Percentiles rank a stretch among this genome's conserved stretches.
phyloP scores from a whole-genome alignment of 1,140 invertebrate species.

The Physella acuta region DNA sequence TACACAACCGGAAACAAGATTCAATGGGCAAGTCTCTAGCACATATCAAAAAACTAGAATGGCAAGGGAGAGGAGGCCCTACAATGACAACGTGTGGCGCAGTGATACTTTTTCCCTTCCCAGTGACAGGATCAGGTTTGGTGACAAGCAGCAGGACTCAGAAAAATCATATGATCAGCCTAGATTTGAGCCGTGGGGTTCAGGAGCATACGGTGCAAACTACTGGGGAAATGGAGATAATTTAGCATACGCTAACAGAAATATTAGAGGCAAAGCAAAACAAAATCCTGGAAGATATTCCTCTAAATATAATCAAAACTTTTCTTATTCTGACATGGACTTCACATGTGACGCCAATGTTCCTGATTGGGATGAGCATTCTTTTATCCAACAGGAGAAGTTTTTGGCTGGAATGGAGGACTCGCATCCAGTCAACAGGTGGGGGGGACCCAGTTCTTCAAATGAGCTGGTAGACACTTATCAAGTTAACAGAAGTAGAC shows the following conservation, averaged over 20 bases:
- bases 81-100: no score
- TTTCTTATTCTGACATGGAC: not conserved
- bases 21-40: no score
- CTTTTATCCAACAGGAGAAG: slow-evolving; percentile 8
- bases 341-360: not conserved
- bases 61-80: no score
- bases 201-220: not conserved
- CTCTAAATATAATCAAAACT: not conserved
- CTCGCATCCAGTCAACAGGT: no score
- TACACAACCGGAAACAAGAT: no score
- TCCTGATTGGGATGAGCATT: slow-evolving; percentile 20
- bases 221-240: no score
- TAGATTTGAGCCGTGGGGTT: slow-evolving; percentile 10
- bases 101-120: not conserved
- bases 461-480: no score
- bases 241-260: not conserved
- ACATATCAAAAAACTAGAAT: no score
- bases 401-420: slow-evolving; percentile 24
- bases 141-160: not conserved
- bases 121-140: not conserved
- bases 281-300: not conserved
- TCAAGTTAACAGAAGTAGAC: no score
- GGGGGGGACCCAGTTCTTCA: no score
- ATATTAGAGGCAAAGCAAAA: not conserved
- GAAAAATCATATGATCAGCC: no score